A percentile compares a stretch with the other conserved stretches of the same genome.
These are phyloP conservation scores for Philereme transversata DNA, from an alignment of 2,888 invertebrate species.

Conservation along the genomic window DNA sequence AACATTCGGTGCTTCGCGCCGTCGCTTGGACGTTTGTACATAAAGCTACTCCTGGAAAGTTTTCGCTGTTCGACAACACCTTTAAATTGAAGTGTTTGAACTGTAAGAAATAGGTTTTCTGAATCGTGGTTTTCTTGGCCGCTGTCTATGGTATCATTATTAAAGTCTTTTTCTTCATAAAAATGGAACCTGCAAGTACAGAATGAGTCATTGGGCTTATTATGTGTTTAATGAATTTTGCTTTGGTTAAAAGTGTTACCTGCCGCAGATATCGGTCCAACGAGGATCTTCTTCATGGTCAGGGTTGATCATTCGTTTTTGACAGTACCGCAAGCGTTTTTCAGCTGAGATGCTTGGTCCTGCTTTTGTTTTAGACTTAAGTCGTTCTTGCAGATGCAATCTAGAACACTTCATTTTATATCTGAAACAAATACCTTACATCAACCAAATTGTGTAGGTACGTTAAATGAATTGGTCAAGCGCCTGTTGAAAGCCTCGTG, in stretches of 20 bases:
- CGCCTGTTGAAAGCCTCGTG: too few relatives aligned
- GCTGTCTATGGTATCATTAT: constrained; percentile 40
- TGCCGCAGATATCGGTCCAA: constrained; percentile 59
- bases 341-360: constrained; percentile 38
- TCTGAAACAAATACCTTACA: constrained; percentile 6
- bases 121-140: constrained; percentile 39
- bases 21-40: constrained; percentile 61
- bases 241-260: constrained; percentile 39
- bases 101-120: constrained; percentile 66
- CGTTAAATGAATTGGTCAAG: too few relatives aligned
- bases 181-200: constrained; percentile 56
- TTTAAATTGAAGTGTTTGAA: constrained; percentile 72
- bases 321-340: constrained; percentile 69
- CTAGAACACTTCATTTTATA: constrained; percentile 69
- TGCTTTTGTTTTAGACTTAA: constrained; percentile 46
- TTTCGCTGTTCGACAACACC: constrained; percentile 59
- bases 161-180: constrained; percentile 39
- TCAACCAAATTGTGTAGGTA: background rate
- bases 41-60: constrained; percentile 65
- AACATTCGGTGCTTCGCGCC: constrained; percentile 72
- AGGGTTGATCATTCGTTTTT: constrained; percentile 71
- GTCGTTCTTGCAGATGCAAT: constrained; percentile 67
- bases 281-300: constrained; percentile 68
- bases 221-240: background rate
- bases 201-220: background rate